Percentiles rank a stretch among this genome's conserved stretches.
phyloP scores from a whole-genome alignment of 1,140 invertebrate species.

The Eurosta solidaginis region DNA sequence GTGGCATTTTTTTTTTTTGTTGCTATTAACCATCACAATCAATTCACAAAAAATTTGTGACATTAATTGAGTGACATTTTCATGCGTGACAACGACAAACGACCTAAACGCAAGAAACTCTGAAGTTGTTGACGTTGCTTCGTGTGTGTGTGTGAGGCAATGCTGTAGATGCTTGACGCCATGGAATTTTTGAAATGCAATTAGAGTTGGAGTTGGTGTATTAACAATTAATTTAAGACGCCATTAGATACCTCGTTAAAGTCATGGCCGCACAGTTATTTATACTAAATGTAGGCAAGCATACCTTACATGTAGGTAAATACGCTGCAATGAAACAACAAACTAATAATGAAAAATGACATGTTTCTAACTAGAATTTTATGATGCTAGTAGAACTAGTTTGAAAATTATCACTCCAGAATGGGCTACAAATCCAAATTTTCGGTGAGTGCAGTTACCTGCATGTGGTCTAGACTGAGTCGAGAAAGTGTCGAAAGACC shows the following conservation, averaged over 20 bases:
- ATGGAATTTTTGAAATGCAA: background rate
- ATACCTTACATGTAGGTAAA: background rate
- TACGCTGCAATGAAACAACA: no score
- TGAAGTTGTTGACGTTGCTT: background rate
- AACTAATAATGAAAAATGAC: no score
- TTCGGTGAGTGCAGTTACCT: no score
- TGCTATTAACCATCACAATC: constrained; percentile 6
- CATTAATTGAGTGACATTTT: constrained; percentile 26
- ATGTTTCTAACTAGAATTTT: no score
- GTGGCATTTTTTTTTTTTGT: background rate
- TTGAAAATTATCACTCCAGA: no score
- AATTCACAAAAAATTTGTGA: constrained; percentile 25
- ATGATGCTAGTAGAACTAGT: no score
- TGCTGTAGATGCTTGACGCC: background rate
- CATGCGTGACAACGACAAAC: constrained; percentile 27
- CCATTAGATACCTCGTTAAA: constrained; percentile 19
- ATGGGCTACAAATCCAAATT: no score
- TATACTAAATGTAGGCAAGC: background rate
- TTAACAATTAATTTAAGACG: constrained; percentile 9
- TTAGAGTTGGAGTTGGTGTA: background rate
- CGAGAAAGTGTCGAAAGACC: no score
- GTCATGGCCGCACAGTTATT: constrained; percentile 17
- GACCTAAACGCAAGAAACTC: background rate
- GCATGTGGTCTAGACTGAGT: no score
- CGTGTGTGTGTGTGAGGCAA: background rate